Evolutionary conservation across 2,113 vertebrate species (phyloP), one percentile per base, ranked within the genome.

Genomic region (Mola mola): DNA sequence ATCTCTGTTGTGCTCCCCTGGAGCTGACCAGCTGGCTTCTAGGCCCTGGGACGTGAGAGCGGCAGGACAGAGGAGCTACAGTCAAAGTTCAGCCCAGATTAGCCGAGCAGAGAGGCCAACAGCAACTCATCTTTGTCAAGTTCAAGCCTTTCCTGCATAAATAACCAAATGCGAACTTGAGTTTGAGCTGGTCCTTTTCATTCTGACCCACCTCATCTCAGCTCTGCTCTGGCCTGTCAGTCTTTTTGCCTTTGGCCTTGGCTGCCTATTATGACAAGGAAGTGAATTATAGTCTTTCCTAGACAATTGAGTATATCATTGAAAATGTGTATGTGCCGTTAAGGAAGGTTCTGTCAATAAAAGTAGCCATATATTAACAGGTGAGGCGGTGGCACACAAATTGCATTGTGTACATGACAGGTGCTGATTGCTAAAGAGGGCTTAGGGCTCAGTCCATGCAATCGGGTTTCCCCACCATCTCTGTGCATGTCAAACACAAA

Each of bases 11-110:
- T 88, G 75, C 76, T 82, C 70, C 78, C 74, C 82, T 76, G 73
- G 77, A 86, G 82, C 82, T 78, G 82, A 75, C 85, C 89, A 90
- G 86, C 85, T 90, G 89, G 82, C 83, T 78, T 47, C 47, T 71
- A 59, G 70, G 66, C 70, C 69, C 61, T 69, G 58, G 66, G 78
- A 79, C 66, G 79, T 79, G 67, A 75, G 66, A 66, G 72, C 69
- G 61, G 77, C 64, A 64, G 60, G 73, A 85, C 75, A 87, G 83
- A 81, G 66, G 63, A 68, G 83, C 55, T 50, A 71, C 79, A 88
- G 83, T 85, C 81, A 84, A 72, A 83, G 74, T 79, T 84, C 81
- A 75, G 56, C 26, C 44, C 31, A 28, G 71, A 75, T 75, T 83
- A 81, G 66, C 59, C 61, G 43, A 40, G 36, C 56, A 41, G 65